These are phyloP conservation scores for Hetaerina titia DNA, from an alignment of 2,888 invertebrate species.

Conservation along the genomic window DNA sequence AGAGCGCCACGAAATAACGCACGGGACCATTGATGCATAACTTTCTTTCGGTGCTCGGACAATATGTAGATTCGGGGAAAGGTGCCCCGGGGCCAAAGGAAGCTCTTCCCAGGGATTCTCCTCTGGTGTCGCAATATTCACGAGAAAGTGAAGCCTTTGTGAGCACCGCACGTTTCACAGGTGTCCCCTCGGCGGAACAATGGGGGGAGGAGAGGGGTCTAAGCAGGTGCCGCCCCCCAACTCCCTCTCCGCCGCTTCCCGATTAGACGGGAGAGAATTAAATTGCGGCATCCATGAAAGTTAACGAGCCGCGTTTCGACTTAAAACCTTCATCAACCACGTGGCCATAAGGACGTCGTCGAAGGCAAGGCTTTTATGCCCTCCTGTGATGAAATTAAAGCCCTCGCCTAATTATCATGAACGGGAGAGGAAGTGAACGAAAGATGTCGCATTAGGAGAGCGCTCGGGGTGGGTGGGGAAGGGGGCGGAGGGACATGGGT, in stretches of 20 bases:
- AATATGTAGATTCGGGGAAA: neutral
- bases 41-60: neutral
- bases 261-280: neutral
- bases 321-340: neutral
- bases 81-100: neutral
- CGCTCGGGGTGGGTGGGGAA: neutral
- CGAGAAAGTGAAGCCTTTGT: conserved; percentile 27
- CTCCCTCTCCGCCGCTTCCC: neutral
- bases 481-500: no score
- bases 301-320: neutral
- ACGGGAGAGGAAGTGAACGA: neutral
- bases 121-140: neutral
- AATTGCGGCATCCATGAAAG: neutral
- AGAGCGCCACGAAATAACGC: neutral
- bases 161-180: conserved; percentile 6
- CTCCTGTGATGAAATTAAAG: neutral
- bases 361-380: neutral
- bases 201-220: neutral
- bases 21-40: neutral
- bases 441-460: neutral
- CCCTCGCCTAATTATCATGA: neutral
- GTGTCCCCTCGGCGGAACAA: neutral
- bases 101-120: neutral
- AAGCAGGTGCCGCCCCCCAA: neutral
- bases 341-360: neutral